phyloP scores from a whole-genome alignment of 2,797 vertebrate genomes.

The Chelon labrosus region DNA sequence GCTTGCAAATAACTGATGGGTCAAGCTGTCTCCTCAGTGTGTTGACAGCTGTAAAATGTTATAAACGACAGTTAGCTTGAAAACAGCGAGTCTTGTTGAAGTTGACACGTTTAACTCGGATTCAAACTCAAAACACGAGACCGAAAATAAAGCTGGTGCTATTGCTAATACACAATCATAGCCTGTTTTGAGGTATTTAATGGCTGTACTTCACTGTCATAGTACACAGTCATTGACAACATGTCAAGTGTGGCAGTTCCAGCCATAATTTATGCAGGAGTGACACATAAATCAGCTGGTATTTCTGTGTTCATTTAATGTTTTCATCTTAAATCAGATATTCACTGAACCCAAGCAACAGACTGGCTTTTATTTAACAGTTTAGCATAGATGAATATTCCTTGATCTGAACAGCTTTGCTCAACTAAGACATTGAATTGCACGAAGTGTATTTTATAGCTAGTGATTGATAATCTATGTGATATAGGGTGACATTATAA shows the following conservation, averaged over 20 bases:
- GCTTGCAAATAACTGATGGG: background rate
- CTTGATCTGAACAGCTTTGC: background rate
- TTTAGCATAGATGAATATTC: background rate
- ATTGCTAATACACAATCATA: background rate
- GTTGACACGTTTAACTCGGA: too few relatives aligned
- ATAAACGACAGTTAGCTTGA: constrained; percentile 3
- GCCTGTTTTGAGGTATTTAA: background rate
- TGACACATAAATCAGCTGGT: background rate
- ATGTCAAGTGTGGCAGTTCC: background rate
- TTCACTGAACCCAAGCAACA: background rate
- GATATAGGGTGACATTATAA: background rate
- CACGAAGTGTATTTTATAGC: background rate
- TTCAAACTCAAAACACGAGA: background rate
- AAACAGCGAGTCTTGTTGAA: too few relatives aligned
- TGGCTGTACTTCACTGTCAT: background rate
- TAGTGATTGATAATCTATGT: background rate
- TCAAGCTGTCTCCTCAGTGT: background rate
- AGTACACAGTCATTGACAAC: background rate
- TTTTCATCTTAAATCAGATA: background rate
- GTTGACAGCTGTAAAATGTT: background rate
- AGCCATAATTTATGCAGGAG: background rate
- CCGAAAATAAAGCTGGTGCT: background rate
- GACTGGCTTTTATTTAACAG: background rate
- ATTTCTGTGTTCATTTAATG: background rate
- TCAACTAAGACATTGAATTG: background rate